Conservation (phyloP, 2,797 vertebrate species). For the Xenopus petersii region DNA sequence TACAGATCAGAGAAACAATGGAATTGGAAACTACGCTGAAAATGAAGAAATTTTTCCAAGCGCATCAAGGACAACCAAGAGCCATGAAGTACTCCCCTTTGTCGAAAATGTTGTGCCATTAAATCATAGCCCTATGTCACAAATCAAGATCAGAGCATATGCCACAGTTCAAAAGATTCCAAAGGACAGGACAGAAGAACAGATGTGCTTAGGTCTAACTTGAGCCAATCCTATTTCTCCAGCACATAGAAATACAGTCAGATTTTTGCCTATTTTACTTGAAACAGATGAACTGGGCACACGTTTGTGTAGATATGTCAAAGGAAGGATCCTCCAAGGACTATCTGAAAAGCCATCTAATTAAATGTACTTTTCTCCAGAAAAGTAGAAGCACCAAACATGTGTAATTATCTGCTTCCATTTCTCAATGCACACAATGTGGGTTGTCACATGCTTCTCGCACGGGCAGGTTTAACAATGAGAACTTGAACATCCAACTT, state of each 20-base stretch:
- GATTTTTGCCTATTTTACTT: background rate
- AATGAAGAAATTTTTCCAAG: background rate
- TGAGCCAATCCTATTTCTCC: slow-evolving; percentile 7
- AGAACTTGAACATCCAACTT: no score
- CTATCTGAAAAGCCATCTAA: background rate
- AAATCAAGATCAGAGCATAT: slow-evolving; percentile 39
- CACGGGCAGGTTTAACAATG: no score
- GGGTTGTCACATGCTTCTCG: no score
- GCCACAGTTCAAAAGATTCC: slow-evolving; percentile 44
- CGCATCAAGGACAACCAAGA: background rate
- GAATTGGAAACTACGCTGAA: no score
- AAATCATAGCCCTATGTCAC: slow-evolving; percentile 5
- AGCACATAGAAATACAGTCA: background rate
- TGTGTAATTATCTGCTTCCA: no score
- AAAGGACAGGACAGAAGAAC: slow-evolving; percentile 33
- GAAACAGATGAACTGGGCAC: slow-evolving; percentile 6
- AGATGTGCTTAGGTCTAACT: slow-evolving; percentile 29
- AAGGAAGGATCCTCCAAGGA: slow-evolving; percentile 8
- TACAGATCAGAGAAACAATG: no score
- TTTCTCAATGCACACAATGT: no score
- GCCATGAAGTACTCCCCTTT: background rate
- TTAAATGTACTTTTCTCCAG: background rate
- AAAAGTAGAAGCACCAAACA: no score
- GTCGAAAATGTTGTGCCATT: slow-evolving; percentile 1
- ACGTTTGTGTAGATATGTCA: slow-evolving; percentile 15